Evolutionary conservation across 2,888 invertebrate species (phyloP).

Genomic region (Furcula furcula): DNA sequence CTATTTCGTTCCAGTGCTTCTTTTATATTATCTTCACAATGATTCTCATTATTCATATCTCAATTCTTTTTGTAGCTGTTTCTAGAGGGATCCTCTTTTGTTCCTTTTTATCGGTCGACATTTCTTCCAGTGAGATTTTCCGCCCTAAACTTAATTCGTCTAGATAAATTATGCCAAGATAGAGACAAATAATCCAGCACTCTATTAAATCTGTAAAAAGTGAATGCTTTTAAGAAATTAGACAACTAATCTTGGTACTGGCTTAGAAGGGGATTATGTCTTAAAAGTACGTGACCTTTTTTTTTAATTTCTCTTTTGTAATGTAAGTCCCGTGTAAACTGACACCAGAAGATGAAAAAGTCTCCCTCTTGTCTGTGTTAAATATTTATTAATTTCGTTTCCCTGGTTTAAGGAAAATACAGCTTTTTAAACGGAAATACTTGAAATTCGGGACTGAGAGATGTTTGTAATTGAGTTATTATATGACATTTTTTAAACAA

Average conservation of each 20-base stretch:
- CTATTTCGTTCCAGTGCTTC: constrained; percentile 43
- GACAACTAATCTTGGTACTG: constrained; percentile 57
- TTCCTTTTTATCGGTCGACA: constrained; percentile 49
- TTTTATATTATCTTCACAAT: constrained; percentile 54
- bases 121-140: constrained; percentile 51
- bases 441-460: too few relatives aligned
- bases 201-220: constrained; percentile 70
- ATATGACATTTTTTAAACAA: too few relatives aligned
- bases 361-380: too few relatives aligned
- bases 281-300: constrained; percentile 39
- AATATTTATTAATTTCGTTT: too few relatives aligned
- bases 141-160: constrained; percentile 48
- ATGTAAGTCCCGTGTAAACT: constrained; percentile 20
- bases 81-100: constrained; percentile 39
- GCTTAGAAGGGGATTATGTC: constrained; percentile 52
- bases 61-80: constrained; percentile 46
- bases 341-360: constrained; percentile 11
- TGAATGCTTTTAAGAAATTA: constrained; percentile 73
- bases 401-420: too few relatives aligned
- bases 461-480: too few relatives aligned
- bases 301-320: constrained; percentile 29
- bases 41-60: constrained; percentile 61
- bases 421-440: too few relatives aligned
- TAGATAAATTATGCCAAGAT: constrained; percentile 67
- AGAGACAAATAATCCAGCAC: constrained; percentile 51